These are phyloP conservation scores for Doris montereyensis DNA, from an alignment of 2,888 invertebrate genomes.

Conservation along the genomic window DNA sequence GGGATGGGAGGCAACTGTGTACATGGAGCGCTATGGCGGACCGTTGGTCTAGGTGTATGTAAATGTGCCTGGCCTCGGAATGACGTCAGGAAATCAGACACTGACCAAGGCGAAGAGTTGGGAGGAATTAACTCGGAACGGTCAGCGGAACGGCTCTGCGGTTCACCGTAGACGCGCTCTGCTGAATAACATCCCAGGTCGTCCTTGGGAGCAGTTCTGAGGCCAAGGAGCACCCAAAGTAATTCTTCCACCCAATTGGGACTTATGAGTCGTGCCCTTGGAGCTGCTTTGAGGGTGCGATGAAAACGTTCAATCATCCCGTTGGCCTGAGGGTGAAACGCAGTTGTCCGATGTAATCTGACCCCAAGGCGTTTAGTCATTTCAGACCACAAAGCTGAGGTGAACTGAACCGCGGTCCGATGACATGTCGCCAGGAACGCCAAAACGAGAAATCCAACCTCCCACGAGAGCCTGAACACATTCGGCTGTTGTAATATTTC, in stretches of 20 bases:
- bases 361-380: background rate
- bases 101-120: conserved; percentile 7
- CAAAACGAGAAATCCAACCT: background rate
- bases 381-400: conserved; percentile 27
- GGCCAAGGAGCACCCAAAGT: conserved; percentile 1
- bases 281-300: conserved; percentile 10
- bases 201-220: conserved; percentile 14
- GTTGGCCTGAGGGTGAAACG: conserved; percentile 7
- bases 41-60: background rate
- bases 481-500: no score
- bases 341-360: background rate
- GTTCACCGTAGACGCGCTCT: conserved; percentile 15
- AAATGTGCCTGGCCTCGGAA: background rate
- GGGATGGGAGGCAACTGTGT: no score
- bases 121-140: conserved; percentile 7
- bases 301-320: conserved; percentile 14
- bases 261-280: background rate
- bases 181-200: conserved; percentile 16
- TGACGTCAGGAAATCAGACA: background rate
- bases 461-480: background rate
- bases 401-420: no score
- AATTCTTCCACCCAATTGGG: conserved; percentile 4
- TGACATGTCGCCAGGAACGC: no score
- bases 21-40: background rate
- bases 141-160: no score